Evolutionary conservation across 1,140 invertebrate species (phyloP).

Genomic region (Cylas formicarius): DNA sequence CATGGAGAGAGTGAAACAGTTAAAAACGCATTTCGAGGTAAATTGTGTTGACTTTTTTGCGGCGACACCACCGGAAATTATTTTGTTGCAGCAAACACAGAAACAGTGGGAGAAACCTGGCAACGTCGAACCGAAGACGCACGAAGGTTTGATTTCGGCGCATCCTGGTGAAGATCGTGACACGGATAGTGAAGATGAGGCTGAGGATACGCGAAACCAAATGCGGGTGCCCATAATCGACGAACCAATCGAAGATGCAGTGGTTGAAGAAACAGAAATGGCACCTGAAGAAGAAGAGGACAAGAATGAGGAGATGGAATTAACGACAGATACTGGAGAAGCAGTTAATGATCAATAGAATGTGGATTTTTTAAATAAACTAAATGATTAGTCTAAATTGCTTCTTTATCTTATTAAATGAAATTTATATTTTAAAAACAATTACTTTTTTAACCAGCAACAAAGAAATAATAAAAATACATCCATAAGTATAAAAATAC

Average conservation of each 20-base stretch:
- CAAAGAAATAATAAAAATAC: too few relatives aligned
- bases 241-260: constrained; percentile 33
- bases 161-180: constrained; percentile 44
- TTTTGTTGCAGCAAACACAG: constrained; percentile 26
- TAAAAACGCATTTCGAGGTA: constrained; percentile 52
- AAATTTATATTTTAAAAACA: too few relatives aligned
- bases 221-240: constrained; percentile 37
- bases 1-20: constrained; percentile 61
- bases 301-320: constrained; percentile 21
- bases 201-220: constrained; percentile 22
- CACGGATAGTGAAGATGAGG: constrained; percentile 42
- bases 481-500: too few relatives aligned
- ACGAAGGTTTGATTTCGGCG: constrained; percentile 38
- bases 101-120: constrained; percentile 50
- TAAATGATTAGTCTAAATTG: too few relatives aligned
- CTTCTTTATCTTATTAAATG: too few relatives aligned
- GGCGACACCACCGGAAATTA: neutral
- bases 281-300: constrained; percentile 2
- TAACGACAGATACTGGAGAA: constrained; percentile 26
- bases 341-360: constrained; percentile 29
- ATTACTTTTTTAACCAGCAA: too few relatives aligned
- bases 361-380: too few relatives aligned
- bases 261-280: neutral
- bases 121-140: constrained; percentile 35
- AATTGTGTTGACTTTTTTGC: constrained; percentile 29